Conservation (phyloP, 1,140 invertebrate genomes). For the Papilio xuthus region DNA sequence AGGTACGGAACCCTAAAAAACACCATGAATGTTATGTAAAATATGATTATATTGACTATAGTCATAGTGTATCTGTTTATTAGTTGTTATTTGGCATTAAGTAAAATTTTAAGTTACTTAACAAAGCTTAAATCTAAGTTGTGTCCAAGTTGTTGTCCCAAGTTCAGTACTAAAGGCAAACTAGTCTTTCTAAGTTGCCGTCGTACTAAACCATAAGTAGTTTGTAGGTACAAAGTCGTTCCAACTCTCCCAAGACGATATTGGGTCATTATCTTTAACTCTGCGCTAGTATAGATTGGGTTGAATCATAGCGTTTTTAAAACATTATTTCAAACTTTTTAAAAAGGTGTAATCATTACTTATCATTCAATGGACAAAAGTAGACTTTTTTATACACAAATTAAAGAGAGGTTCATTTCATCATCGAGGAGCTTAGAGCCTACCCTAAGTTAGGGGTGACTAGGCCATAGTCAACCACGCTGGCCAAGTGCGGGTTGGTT, state of each 20-base stretch:
- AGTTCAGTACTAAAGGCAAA: conserved; percentile 8
- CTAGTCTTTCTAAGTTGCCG: conserved; percentile 1
- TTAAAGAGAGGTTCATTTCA: too few relatives aligned
- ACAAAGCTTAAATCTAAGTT: conserved; percentile 17
- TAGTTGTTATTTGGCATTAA: background rate
- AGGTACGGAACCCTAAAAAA: too few relatives aligned
- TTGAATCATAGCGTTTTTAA: background rate
- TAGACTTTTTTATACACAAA: too few relatives aligned
- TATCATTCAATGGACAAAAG: too few relatives aligned
- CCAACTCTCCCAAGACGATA: background rate
- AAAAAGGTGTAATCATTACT: too few relatives aligned
- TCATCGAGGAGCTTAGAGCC: too few relatives aligned
- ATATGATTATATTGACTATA: too few relatives aligned
- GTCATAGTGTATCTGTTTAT: too few relatives aligned
- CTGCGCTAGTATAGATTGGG: background rate
- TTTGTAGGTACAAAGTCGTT: conserved; percentile 6
- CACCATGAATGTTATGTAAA: too few relatives aligned
- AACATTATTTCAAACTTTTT: background rate
- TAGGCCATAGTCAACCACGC: too few relatives aligned
- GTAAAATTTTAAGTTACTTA: background rate
- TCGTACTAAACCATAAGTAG: conserved; percentile 2
- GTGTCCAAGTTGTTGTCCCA: background rate
- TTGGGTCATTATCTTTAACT: background rate
- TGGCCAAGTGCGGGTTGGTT: too few relatives aligned
- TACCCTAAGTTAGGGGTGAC: too few relatives aligned